Evolutionary conservation across 1,140 invertebrate species (phyloP), one percentile per base, ranked within the genome.

Genomic region (Platyscapa corneri): DNA sequence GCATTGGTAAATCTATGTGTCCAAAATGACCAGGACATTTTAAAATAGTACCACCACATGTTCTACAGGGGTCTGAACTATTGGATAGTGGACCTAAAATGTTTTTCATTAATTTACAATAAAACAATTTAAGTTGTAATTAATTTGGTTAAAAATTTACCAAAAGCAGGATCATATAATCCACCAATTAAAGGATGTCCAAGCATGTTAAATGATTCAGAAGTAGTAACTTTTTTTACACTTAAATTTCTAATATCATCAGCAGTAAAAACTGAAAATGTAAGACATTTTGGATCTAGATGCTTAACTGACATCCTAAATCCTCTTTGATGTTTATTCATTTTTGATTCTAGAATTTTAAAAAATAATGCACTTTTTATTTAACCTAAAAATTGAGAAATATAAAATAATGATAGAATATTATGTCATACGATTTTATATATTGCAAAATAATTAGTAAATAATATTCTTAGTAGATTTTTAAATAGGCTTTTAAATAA

Each of bases 11-110:
- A 85, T 96, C 96, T 86, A 99, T 99, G 90, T 99, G 97, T 0
- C 99, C 99, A 94, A 98, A 96, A 93, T 99, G 99, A 7, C 99
- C 99, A 1, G 96, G 95, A 93, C 99, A 99, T 84, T 95, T 93
- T 20, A 93, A 88, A n/a, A 94, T 89, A 86, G 93, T 94, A 84
- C 96, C 94, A 12, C 95, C 94, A 93, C 99, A 99, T 27, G 98
- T 99, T 20, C 92, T 92, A 93, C 99, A 99, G 14, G 95, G 93
- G 84, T 97, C 96, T 90, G 94, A 94, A 86, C 93, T 93, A 5
- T 95, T 94, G 67, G 93, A 93, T 7, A 94, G 86, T 7, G 96
- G 95, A 10, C 96, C 96, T 94, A 86, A 82, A 90, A 90, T 20
- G 30, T 83, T 56, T 56, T 42, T 42, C 12, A 60, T 75, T 74